Evolutionary conservation across 1,140 invertebrate genomes (phyloP), one percentile per base, ranked within the genome.

Genomic region (Maconellicoccus hirsutus): DNA sequence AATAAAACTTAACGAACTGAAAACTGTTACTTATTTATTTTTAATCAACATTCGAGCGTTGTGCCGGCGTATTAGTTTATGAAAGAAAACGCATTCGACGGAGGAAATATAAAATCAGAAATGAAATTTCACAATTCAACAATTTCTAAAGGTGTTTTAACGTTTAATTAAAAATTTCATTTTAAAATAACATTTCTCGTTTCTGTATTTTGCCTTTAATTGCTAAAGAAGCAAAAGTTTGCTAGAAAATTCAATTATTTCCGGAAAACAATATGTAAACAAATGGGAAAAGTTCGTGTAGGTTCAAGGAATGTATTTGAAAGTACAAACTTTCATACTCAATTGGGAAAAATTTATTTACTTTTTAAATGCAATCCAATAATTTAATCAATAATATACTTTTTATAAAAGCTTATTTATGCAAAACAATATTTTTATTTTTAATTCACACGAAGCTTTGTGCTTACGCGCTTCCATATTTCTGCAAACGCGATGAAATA

Each of bases 21-120:
- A 66, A 26, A 52, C 42, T 52, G 61, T 66, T 23, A 66, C 61
- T 66, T 25, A 66, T 66, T 66, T 66, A 66, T 66, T 66, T 23
- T 66, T 66, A 26, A 66, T 66, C 61, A 66, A 66, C n/a, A 66
- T 66, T 66, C 19, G 22, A 66, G 42, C 42, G 42, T 52, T 52
- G 29, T 33, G 29, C 29, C 29, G 29, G 29, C 42, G 42, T 52
- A 52, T 52, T 52, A 16, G 42, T 3, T 19, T 52, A 52, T 52
- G 42, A 52, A 52, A 52, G 42, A 16, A 19, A 52, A 52, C 10
- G n/a, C n/a, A 52, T 52, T 52, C 42, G 42, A 52, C 42, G 42
- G 4, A 52, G 42, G n/a, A 52, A 52, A 52, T 52, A 52, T 19
- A 52, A 52, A 52, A 52, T 52, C 42, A 52, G 42, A 52, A 52